These are phyloP conservation scores for Psilopsiagon aymara DNA, from an alignment of 2,113 vertebrate genomes.

Conservation along the genomic window DNA sequence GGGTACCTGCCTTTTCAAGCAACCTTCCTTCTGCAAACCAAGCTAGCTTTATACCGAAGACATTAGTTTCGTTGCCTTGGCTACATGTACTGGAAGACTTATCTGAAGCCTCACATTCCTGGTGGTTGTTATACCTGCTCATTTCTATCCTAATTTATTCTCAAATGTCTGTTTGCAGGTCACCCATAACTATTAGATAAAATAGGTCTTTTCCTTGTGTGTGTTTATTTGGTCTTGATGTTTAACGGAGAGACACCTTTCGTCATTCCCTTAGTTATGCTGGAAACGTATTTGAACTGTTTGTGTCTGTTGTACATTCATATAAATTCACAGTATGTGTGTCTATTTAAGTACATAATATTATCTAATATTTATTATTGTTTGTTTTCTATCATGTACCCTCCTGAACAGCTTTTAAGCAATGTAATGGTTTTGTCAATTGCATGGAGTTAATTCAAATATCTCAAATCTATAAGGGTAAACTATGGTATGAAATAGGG, in stretches of 20 bases:
- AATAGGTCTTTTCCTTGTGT: background rate
- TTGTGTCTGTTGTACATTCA: background rate
- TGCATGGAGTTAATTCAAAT: background rate
- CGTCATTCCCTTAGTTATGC: background rate
- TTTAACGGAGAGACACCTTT: background rate
- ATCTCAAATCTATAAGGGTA: background rate
- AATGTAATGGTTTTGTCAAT: background rate
- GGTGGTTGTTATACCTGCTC: background rate
- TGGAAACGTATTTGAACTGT: background rate
- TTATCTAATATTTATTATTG: background rate
- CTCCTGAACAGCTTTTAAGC: slow-evolving; percentile 1
- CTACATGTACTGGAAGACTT: background rate
- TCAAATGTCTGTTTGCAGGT: slow-evolving; percentile 10
- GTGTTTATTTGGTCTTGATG: background rate
- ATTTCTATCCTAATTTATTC: slow-evolving; percentile 20
- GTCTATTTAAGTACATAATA: background rate
- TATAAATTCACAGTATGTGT: background rate
- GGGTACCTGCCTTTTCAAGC: background rate
- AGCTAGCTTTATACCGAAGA: slow-evolving; percentile 11
- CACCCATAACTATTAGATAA: background rate
- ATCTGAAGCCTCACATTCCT: background rate
- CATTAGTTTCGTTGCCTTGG: slow-evolving; percentile 30
- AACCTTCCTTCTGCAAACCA: background rate
- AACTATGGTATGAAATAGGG: background rate
- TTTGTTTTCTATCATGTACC: background rate